Evolutionary conservation across 2,113 vertebrate genomes (phyloP).

Genomic region (Platysternon megacephalum): DNA sequence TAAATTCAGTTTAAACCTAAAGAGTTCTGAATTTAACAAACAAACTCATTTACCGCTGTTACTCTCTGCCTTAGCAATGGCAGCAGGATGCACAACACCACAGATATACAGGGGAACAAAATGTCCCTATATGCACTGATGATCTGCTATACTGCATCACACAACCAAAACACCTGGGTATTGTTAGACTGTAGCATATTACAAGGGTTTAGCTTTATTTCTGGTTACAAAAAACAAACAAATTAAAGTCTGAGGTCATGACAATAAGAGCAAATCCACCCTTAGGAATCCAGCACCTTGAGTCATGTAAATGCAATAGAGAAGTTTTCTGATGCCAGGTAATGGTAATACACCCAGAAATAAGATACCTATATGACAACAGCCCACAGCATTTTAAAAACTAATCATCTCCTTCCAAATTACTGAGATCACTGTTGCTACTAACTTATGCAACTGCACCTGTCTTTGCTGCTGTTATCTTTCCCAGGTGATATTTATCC

Average conservation of each 20-base stretch:
- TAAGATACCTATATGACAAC: neutral
- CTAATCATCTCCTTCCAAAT: neutral
- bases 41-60: neutral
- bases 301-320: neutral
- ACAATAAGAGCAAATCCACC: neutral
- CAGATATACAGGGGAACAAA: neutral
- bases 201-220: neutral
- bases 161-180: neutral
- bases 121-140: neutral
- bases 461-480: neutral
- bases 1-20: neutral
- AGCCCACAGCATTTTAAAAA: fast-evolving
- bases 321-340: neutral
- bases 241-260: neutral
- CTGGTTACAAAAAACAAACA: neutral
- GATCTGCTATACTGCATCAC: fast-evolving
- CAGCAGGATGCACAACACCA: neutral
- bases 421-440: neutral
- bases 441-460: too few relatives aligned
- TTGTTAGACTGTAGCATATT: fast-evolving
- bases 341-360: neutral
- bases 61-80: neutral
- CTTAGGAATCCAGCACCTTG: neutral
- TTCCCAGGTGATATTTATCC: neutral
- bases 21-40: neutral